Percentiles rank a stretch among this genome's conserved stretches.
These are phyloP conservation scores for Drosophila albomicans DNA, from an alignment of 1,140 invertebrate species.

Conservation along the genomic window DNA sequence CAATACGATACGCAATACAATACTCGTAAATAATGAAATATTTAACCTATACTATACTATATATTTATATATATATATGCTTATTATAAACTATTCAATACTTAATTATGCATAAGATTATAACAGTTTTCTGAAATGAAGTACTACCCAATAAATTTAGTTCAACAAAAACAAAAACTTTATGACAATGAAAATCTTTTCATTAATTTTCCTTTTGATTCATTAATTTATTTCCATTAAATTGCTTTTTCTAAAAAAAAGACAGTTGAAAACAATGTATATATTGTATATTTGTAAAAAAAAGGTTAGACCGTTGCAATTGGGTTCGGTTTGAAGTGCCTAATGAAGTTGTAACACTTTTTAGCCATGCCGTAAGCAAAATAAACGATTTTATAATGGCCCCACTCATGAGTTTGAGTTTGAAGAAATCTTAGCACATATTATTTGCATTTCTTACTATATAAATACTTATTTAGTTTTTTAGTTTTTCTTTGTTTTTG, in stretches of 20 bases:
- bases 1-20: slow-evolving; percentile 57
- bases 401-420: slow-evolving; percentile 63
- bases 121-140: slow-evolving; percentile 78
- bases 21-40: slow-evolving; percentile 39
- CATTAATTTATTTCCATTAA: slow-evolving; percentile 70
- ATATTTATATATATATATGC: slow-evolving; percentile 46
- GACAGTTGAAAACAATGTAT: slow-evolving; percentile 22
- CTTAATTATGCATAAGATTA: slow-evolving; percentile 77
- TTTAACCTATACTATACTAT: slow-evolving; percentile 41
- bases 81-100: slow-evolving; percentile 61
- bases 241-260: slow-evolving; percentile 68
- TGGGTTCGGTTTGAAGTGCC: slow-evolving; percentile 77
- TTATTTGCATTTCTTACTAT: slow-evolving; percentile 68
- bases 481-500: slow-evolving; percentile 29
- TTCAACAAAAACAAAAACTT: slow-evolving; percentile 80
- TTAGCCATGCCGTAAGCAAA: slow-evolving; percentile 73
- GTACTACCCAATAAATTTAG: slow-evolving; percentile 85
- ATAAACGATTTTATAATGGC: slow-evolving; percentile 79
- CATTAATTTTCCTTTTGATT: slow-evolving; percentile 74
- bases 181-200: slow-evolving; percentile 82
- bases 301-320: slow-evolving; percentile 69
- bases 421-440: slow-evolving; percentile 59
- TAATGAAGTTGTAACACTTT: slow-evolving; percentile 75
- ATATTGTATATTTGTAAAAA: slow-evolving; percentile 41
- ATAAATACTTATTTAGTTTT: slow-evolving; percentile 20